phyloP scores from a whole-genome alignment of 2,113 vertebrate genomes.

The Dryoscopus gambensis region DNA sequence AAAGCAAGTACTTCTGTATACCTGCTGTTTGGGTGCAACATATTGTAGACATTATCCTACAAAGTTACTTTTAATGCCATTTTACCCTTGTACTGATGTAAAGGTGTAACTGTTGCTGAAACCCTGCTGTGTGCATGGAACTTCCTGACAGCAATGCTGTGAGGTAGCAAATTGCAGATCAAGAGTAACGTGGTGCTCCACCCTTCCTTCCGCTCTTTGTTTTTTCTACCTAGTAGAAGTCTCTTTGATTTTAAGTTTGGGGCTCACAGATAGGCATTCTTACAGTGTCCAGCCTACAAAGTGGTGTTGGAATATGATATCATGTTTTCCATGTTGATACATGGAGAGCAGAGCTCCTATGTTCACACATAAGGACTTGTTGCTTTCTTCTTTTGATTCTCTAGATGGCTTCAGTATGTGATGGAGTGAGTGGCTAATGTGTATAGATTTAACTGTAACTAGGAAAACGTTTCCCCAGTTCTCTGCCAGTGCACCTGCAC shows the following conservation, averaged over 20 bases:
- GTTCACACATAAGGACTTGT: background rate
- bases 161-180: background rate
- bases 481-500: background rate
- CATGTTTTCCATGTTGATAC: background rate
- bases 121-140: background rate
- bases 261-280: background rate
- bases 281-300: background rate
- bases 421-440: background rate
- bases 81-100: background rate
- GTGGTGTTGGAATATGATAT: background rate
- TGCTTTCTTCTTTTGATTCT: background rate
- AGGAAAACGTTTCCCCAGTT: background rate
- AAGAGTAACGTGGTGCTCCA: background rate
- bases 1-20: background rate
- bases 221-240: constrained; percentile 11
- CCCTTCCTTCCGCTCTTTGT: constrained; percentile 71
- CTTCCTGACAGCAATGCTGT: constrained; percentile 20
- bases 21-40: background rate
- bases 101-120: background rate
- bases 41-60: background rate
- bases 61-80: background rate
- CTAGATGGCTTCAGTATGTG: background rate
- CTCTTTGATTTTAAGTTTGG: constrained; percentile 35
- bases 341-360: background rate
- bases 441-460: background rate